Base-by-base conservation (phyloP, 2,113 vertebrate species). In the Erinaceus europaeus region DNA sequence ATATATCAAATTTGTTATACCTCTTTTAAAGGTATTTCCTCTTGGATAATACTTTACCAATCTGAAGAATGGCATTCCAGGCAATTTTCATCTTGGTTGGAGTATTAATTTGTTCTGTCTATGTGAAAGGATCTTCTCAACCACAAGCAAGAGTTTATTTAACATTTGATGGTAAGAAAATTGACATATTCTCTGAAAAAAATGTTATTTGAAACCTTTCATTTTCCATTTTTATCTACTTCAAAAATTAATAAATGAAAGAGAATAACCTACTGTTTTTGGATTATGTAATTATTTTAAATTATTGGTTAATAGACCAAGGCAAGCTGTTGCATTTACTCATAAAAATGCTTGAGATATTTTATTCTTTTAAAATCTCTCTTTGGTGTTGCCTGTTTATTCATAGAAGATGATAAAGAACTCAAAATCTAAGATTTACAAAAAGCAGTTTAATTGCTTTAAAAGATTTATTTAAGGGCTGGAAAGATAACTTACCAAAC, bases 111-210 rank as follows among this genome's bases (percentile, higher is more conserved):
- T 97, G 92, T 91, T 95, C 94, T 71, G 40, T 88, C 90, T 90
- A 76, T 90, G 97, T 94, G 44, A 95, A 94, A 94, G 97, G 97
- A 97, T 97, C 97, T 77, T 92, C 95, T 48, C 97, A 97, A 95
- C 97, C 97, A 71, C 97, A 97, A 96, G 97, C 97, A 86, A 96
- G 97, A 88, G 97, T 98, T 77, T 97, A 97, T 90, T 90, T 98
- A 94, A 97, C 97, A 69, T 97, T 97, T 93, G 96, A 95, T 94
- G 97, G 97, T 98, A 97, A 98, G 97, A 96, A 86, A 96, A 9
- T 90, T 95, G 88, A 96, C 92, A 95, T 95, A 95, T 65, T 84
- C 92, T 89, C 88, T 94, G 64, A 84, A 84, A 36, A 34, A 95
- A 95, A 95, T 94, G 57, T 94, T 95, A 74, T 94, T 94, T 87